Percentiles rank a stretch among this genome's conserved stretches.
Evolutionary conservation across 2,888 invertebrate genomes (phyloP).

Genomic region (Agrochola litura): DNA sequence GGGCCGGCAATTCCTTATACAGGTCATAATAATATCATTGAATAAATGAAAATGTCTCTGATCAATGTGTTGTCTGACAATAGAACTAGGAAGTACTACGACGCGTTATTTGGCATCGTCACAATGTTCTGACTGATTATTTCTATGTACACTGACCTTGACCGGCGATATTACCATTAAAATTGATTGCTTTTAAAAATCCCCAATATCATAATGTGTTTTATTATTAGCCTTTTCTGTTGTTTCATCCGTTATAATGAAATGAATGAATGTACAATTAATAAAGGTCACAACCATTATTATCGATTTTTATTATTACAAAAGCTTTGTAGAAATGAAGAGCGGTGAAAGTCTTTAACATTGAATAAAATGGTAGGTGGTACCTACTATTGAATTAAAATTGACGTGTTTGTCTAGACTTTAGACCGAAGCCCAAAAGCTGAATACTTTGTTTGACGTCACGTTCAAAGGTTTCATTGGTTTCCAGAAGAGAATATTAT

Average conservation of each 20-base stretch:
- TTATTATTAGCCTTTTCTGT: constrained; percentile 25
- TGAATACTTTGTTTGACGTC: constrained; percentile 1
- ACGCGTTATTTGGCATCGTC: constrained; percentile 65
- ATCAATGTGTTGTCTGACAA: constrained; percentile 63
- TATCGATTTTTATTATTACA: constrained; percentile 43
- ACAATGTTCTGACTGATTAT: constrained; percentile 57
- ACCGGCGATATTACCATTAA: constrained; percentile 59
- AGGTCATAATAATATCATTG: constrained; percentile 75
- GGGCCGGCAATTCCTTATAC: constrained; percentile 76
- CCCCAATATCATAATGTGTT: constrained; percentile 22
- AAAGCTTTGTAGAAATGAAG: constrained; percentile 8
- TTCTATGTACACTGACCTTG: constrained; percentile 63
- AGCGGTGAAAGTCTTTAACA: constrained; percentile 7
- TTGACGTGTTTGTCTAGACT: constrained; percentile 34
- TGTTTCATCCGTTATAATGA: constrained; percentile 32
- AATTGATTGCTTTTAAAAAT: constrained; percentile 62
- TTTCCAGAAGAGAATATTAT: not conserved
- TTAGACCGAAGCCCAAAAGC: constrained; percentile 13
- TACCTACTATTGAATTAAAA: constrained; percentile 20
- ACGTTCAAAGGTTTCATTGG: constrained; percentile 13
- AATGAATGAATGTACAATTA: constrained; percentile 36
- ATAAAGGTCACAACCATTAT: constrained; percentile 38
- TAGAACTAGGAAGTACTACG: constrained; percentile 68
- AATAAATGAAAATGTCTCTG: constrained; percentile 69
- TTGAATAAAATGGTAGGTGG: constrained; percentile 23